These are phyloP conservation scores for Onychomys torridus DNA, from an alignment of 2,797 vertebrate species.

Conservation along the genomic window DNA sequence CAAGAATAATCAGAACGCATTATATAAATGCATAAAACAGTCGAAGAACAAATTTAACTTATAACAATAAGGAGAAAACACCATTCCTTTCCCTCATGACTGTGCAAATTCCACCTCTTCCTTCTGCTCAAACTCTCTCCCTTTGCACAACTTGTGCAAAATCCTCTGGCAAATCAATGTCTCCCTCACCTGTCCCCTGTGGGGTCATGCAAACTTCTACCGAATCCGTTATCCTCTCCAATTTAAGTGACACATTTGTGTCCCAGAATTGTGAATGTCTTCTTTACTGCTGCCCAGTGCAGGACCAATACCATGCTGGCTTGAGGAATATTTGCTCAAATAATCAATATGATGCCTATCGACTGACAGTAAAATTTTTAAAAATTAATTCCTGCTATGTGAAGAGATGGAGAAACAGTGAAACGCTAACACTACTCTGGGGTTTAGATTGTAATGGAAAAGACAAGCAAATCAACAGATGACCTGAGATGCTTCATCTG, in stretches of 20 bases:
- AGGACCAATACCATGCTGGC: not conserved
- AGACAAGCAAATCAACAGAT: not conserved
- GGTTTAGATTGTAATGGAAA: not conserved
- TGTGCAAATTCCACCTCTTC: not conserved
- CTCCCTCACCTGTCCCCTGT: not conserved
- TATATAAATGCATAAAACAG: not conserved
- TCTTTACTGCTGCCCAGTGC: not conserved
- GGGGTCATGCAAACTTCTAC: not conserved
- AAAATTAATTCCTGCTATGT: not conserved
- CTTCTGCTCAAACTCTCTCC: not conserved
- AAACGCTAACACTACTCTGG: not conserved
- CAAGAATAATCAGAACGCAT: not conserved
- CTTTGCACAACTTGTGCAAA: not conserved
- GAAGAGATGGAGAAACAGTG: not conserved
- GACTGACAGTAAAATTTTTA: not conserved
- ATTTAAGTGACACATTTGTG: not conserved
- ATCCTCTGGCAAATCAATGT: not conserved
- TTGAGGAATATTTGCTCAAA: conserved; percentile 8
- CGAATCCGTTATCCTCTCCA: not conserved
- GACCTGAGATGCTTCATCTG: not conserved
- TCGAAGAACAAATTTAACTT: not conserved
- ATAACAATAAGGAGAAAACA: not conserved
- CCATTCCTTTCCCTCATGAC: not conserved
- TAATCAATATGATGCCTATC: not conserved
- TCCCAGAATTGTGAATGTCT: not conserved